Base-by-base conservation (phyloP, 1,140 invertebrate species). In the Pseudomyrmex cubaensis region DNA sequence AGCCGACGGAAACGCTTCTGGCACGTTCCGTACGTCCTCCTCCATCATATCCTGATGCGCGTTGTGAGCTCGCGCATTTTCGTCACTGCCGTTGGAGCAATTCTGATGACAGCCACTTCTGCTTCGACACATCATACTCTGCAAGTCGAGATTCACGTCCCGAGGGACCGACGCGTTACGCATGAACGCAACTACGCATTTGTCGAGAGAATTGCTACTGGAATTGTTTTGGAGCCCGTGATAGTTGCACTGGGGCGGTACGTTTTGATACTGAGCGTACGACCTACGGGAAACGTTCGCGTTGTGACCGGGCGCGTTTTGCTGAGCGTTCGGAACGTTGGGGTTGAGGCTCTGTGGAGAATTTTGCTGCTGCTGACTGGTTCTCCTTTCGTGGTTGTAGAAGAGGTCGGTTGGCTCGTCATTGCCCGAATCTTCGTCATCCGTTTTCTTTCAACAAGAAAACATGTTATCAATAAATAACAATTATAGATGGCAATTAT, bases 371-470 rank as follows among this genome's bases (percentile, higher is more conserved):
- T 91, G 91, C 17, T 93, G 94, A 87, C 91, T 93, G 3, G 89
- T 90, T 80, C 92, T 90, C 70, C 93, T 87, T 54, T 94, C 92
- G 22, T 90, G 90, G 70, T 93, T 95, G 92, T 96, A 95, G 94
- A 95, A 96, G 73, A 96, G 91, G 92, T 97, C 97, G 62, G 96
- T 97, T n/a, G 98, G 98, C 92, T 99, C 98, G 92, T 99, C 98
- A 92, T 98, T 99, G 3, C 98, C 98, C 0, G 98, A 98, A 92
- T 99, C 98, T 90, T 97, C 97, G 89, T 98, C 98, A 92, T 98
- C 98, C 20, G 97, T 97, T 94, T 98, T 97, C 96, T 98, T 8
- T 76, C 17, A 15, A 1, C 46, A 52, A 52, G 8, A 7, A 63
- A 7, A 73, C 0, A 25, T 3, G 25, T 35, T 35, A 35, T 5